Base-by-base conservation (phyloP, 2,888 invertebrate genomes). In the Eledone cirrhosa region DNA sequence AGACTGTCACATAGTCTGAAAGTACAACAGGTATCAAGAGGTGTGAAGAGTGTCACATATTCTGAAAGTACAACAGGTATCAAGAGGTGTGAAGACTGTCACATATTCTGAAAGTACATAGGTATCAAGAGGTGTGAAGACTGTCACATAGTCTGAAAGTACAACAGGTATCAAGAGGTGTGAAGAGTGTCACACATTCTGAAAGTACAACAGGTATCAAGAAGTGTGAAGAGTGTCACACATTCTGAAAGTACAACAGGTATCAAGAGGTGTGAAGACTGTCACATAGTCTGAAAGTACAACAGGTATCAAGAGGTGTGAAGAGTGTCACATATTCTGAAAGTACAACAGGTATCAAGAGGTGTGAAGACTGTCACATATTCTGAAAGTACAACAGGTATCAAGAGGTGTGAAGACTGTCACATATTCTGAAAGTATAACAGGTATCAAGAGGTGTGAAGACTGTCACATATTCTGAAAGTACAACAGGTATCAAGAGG, bases 11-110 rank as follows among this genome's bases (percentile, higher is more conserved):
- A 93, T 29, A 98, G 91, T 82, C 90, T 88, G 83, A 29, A 29
- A 29, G n/a, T 14, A 1, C 19, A 67, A 67, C 16, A 22, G 0
- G 27, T 2, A 29, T 2, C 11, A 67, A 24, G 0, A 94, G 89
- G 95, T 94, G 22, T 95, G 93, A 27, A 99, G 93, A 0, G 95
- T 96, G 86, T 98, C 98, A 33, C 97, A 93, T 29, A 98, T 91
- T 82, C 90, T 88, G 83, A 29, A 29, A 29, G n/a, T 14, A 1
- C 19, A 67, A 67, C 16, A 22, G 0, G 27, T 2, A 29, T 2
- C 11, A 67, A 24, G 0, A 94, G 89, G 95, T 94, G 22, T 95
- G 93, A 27, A 99, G 93, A 0, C 95, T 96, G 86, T 98, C 98
- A 33, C 97, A 93, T 29, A 98, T 91, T 82, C 90, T 88, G 83